phyloP scores from a whole-genome alignment of 1,140 invertebrate genomes.

The Drosophila seguyi region DNA sequence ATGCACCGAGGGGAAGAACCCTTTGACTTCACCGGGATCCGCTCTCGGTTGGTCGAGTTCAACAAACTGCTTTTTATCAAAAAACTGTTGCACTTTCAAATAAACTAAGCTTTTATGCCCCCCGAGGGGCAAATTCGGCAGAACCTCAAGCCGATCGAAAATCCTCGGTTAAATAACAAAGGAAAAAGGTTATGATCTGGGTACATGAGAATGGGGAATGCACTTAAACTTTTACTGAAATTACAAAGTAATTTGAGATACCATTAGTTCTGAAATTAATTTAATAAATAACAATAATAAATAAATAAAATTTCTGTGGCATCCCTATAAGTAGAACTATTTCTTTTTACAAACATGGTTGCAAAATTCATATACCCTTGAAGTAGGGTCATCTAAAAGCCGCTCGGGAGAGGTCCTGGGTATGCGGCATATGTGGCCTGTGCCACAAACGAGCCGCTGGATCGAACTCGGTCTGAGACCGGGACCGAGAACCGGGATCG shows the following conservation, averaged over 20 bases:
- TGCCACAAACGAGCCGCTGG: slow-evolving; percentile 74
- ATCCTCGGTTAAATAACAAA: slow-evolving; percentile 20
- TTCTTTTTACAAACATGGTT: not conserved
- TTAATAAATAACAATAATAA: too few species aligned
- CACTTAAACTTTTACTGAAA: too few species aligned
- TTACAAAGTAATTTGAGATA: too few species aligned
- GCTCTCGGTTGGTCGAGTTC: slow-evolving; percentile 43
- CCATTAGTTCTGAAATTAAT: too few species aligned
- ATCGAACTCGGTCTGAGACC: slow-evolving; percentile 7
- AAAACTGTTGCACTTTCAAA: slow-evolving; percentile 73
- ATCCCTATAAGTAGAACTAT: too few species aligned
- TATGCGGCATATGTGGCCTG: slow-evolving; percentile 63
- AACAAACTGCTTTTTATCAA: slow-evolving; percentile 72
- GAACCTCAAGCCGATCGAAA: slow-evolving; percentile 36
- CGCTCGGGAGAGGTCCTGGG: slow-evolving; percentile 18
- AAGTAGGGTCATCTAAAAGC: slow-evolving; percentile 8
- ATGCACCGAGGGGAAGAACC: slow-evolving; percentile 6
- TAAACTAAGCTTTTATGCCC: slow-evolving; percentile 75
- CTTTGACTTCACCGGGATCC: not conserved
- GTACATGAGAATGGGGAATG: not conserved
- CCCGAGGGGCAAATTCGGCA: slow-evolving; percentile 33
- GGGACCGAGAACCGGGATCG: slow-evolving; percentile 42
- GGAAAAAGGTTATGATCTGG: too few species aligned
- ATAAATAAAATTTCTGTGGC: too few species aligned
- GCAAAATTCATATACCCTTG: not conserved